Evolutionary conservation across 1,140 invertebrate species (phyloP).

Genomic region (Tribolium castaneum): DNA sequence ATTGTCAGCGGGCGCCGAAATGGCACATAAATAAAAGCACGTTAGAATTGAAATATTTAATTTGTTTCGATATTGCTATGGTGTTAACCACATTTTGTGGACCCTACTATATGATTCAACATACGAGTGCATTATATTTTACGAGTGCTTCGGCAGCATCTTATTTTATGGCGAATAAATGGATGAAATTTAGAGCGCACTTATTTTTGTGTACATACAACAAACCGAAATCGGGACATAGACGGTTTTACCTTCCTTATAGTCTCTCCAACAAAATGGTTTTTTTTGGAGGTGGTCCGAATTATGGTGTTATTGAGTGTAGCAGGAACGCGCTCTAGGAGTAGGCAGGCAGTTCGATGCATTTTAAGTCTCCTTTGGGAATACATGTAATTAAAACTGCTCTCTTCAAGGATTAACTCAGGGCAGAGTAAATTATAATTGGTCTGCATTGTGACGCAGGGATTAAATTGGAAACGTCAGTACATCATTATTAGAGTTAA

Average conservation of each 20-base stretch:
- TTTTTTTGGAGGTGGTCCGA: background rate
- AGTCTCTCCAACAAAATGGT: background rate
- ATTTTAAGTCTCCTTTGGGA: constrained; percentile 55
- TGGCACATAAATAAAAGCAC: constrained; percentile 49
- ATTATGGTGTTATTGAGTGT: background rate
- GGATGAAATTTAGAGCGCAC: constrained; percentile 15
- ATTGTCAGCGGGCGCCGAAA: constrained; percentile 46
- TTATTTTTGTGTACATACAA: constrained; percentile 11
- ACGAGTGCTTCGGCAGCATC: constrained; percentile 33
- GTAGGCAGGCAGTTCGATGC: constrained; percentile 36
- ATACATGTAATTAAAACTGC: constrained; percentile 61
- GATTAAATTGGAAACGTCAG: constrained; percentile 7
- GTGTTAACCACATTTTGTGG: constrained; percentile 45
- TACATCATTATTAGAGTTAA: constrained; percentile 18
- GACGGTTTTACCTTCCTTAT: background rate
- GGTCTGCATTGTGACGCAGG: constrained; percentile 29
- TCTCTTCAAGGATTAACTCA: constrained; percentile 60
- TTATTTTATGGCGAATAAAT: constrained; percentile 20
- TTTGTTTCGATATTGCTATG: constrained; percentile 43
- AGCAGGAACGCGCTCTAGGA: background rate
- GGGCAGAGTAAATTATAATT: constrained; percentile 60
- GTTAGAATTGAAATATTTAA: constrained; percentile 51
- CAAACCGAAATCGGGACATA: background rate
- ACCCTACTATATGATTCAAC: constrained; percentile 44
- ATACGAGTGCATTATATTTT: constrained; percentile 40